phyloP scores from a whole-genome alignment of 2,797 vertebrate species.

The Hyperoplus lanceolatus region DNA sequence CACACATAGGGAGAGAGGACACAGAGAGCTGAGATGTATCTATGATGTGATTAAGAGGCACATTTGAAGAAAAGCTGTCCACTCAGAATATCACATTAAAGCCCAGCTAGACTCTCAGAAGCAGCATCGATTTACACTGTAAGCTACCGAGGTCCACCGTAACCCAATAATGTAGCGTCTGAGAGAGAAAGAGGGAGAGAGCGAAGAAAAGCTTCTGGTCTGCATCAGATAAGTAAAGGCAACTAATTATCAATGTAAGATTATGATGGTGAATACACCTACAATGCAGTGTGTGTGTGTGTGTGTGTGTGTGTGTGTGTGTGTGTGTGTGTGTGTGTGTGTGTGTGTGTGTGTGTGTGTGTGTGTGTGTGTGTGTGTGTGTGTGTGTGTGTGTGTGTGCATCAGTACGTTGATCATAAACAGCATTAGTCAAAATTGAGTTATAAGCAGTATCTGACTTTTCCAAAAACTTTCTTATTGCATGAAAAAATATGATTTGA shows the following conservation, averaged over 20 bases:
- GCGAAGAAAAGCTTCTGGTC: conserved; percentile 1
- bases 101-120: conserved; percentile 75
- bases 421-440: too few species aligned
- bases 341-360: conserved; percentile 1
- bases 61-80: conserved; percentile 85
- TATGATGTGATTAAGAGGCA: conserved; percentile 84
- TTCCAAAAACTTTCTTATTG: not conserved
- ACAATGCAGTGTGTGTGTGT: not conserved
- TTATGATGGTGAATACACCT: not conserved
- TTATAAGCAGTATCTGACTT: not conserved
- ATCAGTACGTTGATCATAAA: too few species aligned
- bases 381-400: too few species aligned
- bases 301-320: not conserved
- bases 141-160: conserved; percentile 72
- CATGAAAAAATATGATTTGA: not conserved
- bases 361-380: not conserved
- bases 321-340: not conserved
- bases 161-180: conserved; percentile 75
- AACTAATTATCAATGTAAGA: conserved; percentile 23
- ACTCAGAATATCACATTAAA: conserved; percentile 86
- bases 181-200: conserved; percentile 19
- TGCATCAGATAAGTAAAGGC: conserved; percentile 30
- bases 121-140: conserved; percentile 80
- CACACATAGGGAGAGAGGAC: conserved; percentile 28
- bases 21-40: conserved; percentile 75